phyloP scores from a whole-genome alignment of 1,140 invertebrate species.

The Apis laboriosa region DNA sequence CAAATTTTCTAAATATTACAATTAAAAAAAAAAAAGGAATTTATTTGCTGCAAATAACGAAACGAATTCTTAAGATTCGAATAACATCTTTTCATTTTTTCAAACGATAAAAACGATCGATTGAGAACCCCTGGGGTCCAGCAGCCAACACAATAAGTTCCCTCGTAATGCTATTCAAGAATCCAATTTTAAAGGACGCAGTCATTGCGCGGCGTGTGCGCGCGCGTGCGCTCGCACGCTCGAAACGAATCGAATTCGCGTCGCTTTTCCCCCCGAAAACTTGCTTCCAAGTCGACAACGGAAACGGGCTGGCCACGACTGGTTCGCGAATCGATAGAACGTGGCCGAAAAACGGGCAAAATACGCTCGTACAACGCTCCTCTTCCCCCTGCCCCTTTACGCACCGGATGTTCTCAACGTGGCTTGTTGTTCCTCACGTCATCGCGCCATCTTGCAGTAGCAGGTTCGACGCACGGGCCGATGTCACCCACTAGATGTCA shows the following conservation, averaged over 20 bases:
- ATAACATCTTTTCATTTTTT: too few species aligned
- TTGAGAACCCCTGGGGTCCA: constrained; percentile 34
- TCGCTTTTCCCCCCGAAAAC: constrained; percentile 18
- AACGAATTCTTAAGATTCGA: too few species aligned
- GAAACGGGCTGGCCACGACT: not conserved
- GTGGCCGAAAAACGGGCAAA: not conserved
- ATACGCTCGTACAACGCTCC: too few species aligned
- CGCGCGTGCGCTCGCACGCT: constrained; percentile 1
- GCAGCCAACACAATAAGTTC: constrained; percentile 36
- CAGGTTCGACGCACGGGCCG: constrained; percentile 1
- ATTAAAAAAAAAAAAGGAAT: too few species aligned
- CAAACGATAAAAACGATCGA: too few species aligned
- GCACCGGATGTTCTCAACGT: constrained; percentile 19
- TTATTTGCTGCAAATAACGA: not conserved
- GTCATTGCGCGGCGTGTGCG: constrained; percentile 35
- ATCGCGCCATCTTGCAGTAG: constrained; percentile 13
- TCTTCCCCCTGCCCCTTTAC: too few species aligned
- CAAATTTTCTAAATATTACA: too few species aligned
- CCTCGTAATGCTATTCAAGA: constrained; percentile 44
- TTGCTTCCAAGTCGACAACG: constrained; percentile 3
- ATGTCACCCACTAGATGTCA: not conserved
- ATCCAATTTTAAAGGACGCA: constrained; percentile 49
- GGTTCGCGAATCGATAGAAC: constrained; percentile 33
- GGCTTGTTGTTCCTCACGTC: not conserved
- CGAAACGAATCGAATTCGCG: constrained; percentile 31